phyloP scores from a whole-genome alignment of 2,888 invertebrate species.

The Nezara viridula region DNA sequence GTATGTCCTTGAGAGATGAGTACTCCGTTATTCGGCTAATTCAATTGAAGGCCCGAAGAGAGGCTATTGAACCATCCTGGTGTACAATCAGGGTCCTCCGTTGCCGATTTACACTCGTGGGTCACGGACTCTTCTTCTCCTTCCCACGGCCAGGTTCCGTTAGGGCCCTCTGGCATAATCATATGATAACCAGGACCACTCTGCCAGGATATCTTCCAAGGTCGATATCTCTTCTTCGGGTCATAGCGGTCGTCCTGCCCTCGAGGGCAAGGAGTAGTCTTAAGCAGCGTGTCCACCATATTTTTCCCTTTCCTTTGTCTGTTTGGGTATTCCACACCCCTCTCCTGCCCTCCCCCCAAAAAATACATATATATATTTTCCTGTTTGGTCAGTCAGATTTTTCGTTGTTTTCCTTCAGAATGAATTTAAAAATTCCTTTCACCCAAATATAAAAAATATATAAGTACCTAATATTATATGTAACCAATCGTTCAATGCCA shows the following conservation, averaged over 20 bases:
- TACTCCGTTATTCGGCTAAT: conserved; percentile 28
- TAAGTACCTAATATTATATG: too few relatives aligned
- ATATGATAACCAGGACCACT: conserved; percentile 32
- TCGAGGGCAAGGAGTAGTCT: background rate
- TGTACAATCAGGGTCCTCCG: conserved; percentile 20
- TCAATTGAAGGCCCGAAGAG: background rate
- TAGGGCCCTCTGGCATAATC: conserved; percentile 22
- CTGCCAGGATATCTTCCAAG: conserved; percentile 3
- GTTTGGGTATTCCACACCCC: too few relatives aligned
- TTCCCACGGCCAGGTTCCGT: conserved; percentile 49
- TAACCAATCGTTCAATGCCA: too few relatives aligned
- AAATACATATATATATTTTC: too few relatives aligned
- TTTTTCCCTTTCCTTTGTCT: too few relatives aligned
- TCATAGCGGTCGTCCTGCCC: background rate
- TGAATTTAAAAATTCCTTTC: too few relatives aligned
- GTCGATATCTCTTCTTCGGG: background rate
- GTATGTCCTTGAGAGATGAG: background rate
- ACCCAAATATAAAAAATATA: too few relatives aligned
- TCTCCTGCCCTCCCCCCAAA: too few relatives aligned
- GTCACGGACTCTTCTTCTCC: conserved; percentile 22
- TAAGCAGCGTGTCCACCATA: too few relatives aligned
- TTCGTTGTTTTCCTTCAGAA: too few relatives aligned
- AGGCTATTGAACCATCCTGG: conserved; percentile 11
- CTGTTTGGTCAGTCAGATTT: too few relatives aligned
- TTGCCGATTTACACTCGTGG: conserved; percentile 51